Base-by-base conservation (phyloP, 1,140 invertebrate genomes). In the Microplitis mediator region DNA sequence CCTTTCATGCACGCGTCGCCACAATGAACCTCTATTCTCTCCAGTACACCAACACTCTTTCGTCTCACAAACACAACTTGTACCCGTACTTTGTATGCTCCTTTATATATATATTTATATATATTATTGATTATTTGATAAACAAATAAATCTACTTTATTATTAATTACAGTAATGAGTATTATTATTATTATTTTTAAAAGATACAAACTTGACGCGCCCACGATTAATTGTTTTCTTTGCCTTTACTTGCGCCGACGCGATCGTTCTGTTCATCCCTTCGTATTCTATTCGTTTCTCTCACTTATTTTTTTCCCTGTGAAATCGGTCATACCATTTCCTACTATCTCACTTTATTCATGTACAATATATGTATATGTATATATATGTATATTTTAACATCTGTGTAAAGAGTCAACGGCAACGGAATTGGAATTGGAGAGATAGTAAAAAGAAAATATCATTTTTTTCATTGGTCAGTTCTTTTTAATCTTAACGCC, bases 1-100 rank as follows among this genome's bases (percentile, higher is more conserved):
- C 56, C 63, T 60, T 58, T 63, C 61, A 69, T 69, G 54, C 72
- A 69, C 72, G 54, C 51, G 60, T 35, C 32, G 11, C 35, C 3
- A 35, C 56, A 58, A 16, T 23, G 14, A 45, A 23, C 56, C 8
- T 58, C 14, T 23, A 54, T 14, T 6, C n/a, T 54, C 52, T 54
- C 5, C 11, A 54, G 14, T 14, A 23, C 52, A 23, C 52, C 11
- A 9, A 45, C 39, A 45, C 39, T 45, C 11, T 8, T 11, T 11
- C 39, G 39, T 45, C 0, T 45, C 39, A 45, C 39, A 45, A 45
- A 45, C 39, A 45, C 39, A 8, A 39, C 9, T 39, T 9, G 39
- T 45, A 56, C 52, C 3, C 3, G 5, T n/a, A 56, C n/a, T 16
- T 4, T 13, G 4, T 56, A 56, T 56, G 14, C 5, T 23, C 3